Percentiles rank a stretch among this genome's conserved stretches.
Evolutionary conservation across 2,113 vertebrate genomes (phyloP).

Genomic region (Psittacara wagleri): DNA sequence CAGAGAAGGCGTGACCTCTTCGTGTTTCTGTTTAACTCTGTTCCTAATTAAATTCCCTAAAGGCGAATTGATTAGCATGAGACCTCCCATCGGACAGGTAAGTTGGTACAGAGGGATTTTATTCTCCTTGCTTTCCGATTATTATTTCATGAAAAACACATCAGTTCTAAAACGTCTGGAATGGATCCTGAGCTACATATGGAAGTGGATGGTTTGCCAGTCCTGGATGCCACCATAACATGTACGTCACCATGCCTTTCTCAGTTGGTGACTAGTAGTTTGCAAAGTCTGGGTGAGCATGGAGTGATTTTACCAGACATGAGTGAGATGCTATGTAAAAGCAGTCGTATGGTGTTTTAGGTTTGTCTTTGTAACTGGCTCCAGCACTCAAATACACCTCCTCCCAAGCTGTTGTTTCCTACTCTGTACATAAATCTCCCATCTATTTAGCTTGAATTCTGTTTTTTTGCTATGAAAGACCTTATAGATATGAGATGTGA

Average conservation of each 20-base stretch:
- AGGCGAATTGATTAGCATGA: neutral
- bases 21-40: neutral
- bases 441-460: constrained; percentile 26
- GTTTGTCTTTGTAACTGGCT: constrained; percentile 51
- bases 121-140: neutral
- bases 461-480: neutral
- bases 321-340: constrained; percentile 45
- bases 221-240: neutral
- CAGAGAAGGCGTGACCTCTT: neutral
- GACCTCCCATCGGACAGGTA: neutral
- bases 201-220: neutral
- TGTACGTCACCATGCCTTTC: neutral
- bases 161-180: constrained; percentile 1
- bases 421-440: constrained; percentile 19
- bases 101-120: neutral
- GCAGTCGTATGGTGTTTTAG: constrained; percentile 47
- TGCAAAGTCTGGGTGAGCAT: constrained; percentile 40
- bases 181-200: neutral
- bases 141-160: neutral
- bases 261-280: constrained; percentile 39
- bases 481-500: neutral
- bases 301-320: constrained; percentile 19
- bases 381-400: constrained; percentile 50
- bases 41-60: neutral
- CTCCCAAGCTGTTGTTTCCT: constrained; percentile 57